Conservation (phyloP, 2,113 vertebrate species). For the Panurus biarmicus region DNA sequence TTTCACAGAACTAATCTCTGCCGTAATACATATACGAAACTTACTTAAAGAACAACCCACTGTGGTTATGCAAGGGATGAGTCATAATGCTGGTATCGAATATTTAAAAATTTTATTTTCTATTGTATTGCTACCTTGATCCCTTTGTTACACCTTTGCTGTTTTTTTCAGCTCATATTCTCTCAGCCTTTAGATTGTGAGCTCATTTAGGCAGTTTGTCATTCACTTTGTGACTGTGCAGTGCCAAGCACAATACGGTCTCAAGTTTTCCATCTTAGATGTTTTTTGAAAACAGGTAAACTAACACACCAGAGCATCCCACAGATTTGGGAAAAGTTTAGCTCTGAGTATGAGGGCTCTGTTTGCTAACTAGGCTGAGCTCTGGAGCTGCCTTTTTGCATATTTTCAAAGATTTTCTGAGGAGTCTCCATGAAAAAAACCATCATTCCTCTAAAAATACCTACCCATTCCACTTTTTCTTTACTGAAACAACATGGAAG, state of each 20-base stretch:
- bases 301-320: background rate
- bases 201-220: background rate
- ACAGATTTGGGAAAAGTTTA: background rate
- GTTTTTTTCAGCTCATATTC: background rate
- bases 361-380: background rate
- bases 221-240: background rate
- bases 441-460: background rate
- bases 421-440: background rate
- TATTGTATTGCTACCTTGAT: background rate
- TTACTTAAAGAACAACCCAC: constrained; percentile 56
- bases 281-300: background rate
- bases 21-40: constrained; percentile 47
- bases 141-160: background rate
- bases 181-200: background rate
- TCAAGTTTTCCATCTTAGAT: background rate
- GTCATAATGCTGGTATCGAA: constrained; percentile 15
- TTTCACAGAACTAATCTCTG: constrained; percentile 54
- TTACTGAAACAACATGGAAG: background rate
- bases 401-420: background rate
- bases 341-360: background rate
- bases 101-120: constrained; percentile 42
- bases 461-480: background rate
- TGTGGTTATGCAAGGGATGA: constrained; percentile 56
- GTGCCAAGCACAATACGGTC: background rate
- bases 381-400: background rate